Evolutionary conservation across 2,797 vertebrate species (phyloP).

Genomic region (Silurus aristotelis): DNA sequence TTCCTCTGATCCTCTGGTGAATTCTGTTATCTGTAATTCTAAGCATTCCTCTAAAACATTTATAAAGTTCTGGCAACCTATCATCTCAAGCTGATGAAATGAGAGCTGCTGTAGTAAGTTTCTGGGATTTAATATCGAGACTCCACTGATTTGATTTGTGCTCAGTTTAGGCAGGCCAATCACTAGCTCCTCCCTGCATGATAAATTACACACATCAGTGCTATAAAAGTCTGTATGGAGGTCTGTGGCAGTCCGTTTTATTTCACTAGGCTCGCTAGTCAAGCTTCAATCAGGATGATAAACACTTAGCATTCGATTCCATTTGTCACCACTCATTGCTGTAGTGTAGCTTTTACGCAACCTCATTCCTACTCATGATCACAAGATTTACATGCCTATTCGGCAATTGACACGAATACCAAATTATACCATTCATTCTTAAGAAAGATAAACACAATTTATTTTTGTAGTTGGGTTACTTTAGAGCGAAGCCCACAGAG

Average conservation of each 20-base stretch:
- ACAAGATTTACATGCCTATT: background rate
- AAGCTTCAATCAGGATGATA: too few relatives aligned
- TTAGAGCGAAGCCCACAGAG: background rate
- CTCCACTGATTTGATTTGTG: conserved; percentile 14
- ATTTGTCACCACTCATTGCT: background rate
- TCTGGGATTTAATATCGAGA: conserved; percentile 13
- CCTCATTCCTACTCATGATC: background rate
- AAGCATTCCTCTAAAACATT: background rate
- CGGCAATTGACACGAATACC: background rate
- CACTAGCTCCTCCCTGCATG: conserved; percentile 3
- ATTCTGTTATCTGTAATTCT: background rate
- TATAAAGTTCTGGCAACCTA: background rate
- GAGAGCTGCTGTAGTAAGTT: background rate
- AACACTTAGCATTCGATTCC: background rate
- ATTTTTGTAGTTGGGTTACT: background rate
- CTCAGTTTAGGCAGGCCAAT: conserved; percentile 5
- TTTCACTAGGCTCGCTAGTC: background rate
- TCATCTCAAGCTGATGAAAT: conserved; percentile 16
- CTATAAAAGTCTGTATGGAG: background rate
- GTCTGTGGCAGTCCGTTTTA: background rate
- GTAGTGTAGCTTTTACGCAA: background rate
- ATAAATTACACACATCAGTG: conserved; percentile 4
- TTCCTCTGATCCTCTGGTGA: too few relatives aligned
- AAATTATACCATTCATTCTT: background rate
- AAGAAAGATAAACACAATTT: too few relatives aligned